Base-by-base conservation (phyloP, 2,888 invertebrate species). In the Metacarcinus magister region DNA sequence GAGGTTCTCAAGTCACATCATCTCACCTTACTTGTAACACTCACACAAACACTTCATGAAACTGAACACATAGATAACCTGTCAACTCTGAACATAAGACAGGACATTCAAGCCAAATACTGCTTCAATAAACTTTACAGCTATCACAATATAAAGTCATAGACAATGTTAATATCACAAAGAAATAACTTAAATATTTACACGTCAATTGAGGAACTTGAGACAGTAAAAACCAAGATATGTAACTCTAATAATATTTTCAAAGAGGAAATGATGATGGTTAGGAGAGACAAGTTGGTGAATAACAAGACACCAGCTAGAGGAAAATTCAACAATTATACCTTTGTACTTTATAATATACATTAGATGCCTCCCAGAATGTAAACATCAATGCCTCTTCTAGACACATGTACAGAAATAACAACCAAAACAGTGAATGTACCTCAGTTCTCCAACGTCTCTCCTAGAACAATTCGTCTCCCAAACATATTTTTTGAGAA, bases 261-360 rank as follows among this genome's bases (percentile, higher is more conserved):
- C 87, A 87, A 87, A 87, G 39, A 39, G 87, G 87, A 87, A 87
- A 87, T 87, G 87, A 82, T 82, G 75, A 87, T 87, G 87, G 87
- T 87, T 39, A 87, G 32, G 39, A 91, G 46, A 91, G 46, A 46
- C 48, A 91, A 91, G 91, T 13, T 23, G 32, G 48, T 54, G 39
- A 28, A 8, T 44, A 82, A 46, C 87, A 28, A 94, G 87, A 67
- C 46, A 87, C 43, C 87, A 46, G 46, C 44, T 87, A 28, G 43
- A n/a, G 28, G n/a, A 94, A 28, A 94, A 87, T 39, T 46, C 87
- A 46, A 94, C 94, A 46, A 87, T 94, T 28, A 46, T 82, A 43
- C 46, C 82, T 94, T 94, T 94, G 94, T 94, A 94, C 94, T 94
- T 94, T 75, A 48, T 46, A 94, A 94, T 87, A 43, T 48, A 82